These are phyloP conservation scores for Shargacucullia verbasci DNA, from an alignment of 2,888 invertebrate genomes.

Conservation along the genomic window DNA sequence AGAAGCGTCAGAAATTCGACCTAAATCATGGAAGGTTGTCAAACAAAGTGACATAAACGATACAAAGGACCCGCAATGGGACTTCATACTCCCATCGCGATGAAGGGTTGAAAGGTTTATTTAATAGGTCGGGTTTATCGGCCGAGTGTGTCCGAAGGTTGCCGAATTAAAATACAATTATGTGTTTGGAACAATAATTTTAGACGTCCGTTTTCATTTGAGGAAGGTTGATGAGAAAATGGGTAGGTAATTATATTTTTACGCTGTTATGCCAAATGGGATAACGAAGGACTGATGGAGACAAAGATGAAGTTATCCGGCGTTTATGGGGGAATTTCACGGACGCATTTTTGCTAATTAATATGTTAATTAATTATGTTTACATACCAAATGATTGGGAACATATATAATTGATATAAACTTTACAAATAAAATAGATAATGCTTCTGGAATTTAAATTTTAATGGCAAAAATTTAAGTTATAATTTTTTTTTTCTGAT, in stretches of 20 bases:
- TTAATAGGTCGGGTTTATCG: constrained; percentile 57
- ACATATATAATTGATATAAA: too few species aligned
- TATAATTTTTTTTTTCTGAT: too few species aligned
- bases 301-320: constrained; percentile 4
- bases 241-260: constrained; percentile 39
- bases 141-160: constrained; percentile 44
- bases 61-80: constrained; percentile 52
- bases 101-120: constrained; percentile 59
- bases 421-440: too few species aligned
- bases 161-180: constrained; percentile 57
- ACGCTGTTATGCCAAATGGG: constrained; percentile 17
- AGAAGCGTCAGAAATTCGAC: constrained; percentile 50
- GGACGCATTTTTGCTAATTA: too few species aligned
- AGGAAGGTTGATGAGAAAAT: constrained; percentile 25
- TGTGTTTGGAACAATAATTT: constrained; percentile 52
- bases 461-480: too few species aligned
- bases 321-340: not conserved
- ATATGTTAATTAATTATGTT: too few species aligned
- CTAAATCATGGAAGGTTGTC: constrained; percentile 56
- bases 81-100: constrained; percentile 44
- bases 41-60: constrained; percentile 56
- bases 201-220: constrained; percentile 47
- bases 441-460: too few species aligned
- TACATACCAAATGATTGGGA: too few species aligned
- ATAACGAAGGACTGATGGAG: constrained; percentile 11